Percentiles rank a stretch among this genome's conserved stretches.
phyloP scores from a whole-genome alignment of 2,797 vertebrate species.

The Crocodylus rhombifer region DNA sequence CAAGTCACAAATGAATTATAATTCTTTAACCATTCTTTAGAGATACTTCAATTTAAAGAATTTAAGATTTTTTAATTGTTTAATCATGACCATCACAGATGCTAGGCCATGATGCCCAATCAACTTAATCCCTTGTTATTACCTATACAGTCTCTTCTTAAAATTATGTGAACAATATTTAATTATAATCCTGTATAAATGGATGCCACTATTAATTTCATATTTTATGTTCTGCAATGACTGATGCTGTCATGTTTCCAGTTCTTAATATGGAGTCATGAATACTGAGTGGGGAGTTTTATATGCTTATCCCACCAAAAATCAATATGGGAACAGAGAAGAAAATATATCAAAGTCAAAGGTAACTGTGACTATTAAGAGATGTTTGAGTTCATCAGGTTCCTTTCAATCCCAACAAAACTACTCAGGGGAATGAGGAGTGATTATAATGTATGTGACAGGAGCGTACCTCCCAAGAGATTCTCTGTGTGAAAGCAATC shows the following conservation, averaged over 20 bases:
- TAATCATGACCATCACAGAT: background rate
- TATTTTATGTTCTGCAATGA: background rate
- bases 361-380: background rate
- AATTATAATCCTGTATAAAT: background rate
- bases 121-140: too few relatives aligned
- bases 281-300: background rate
- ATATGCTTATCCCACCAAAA: background rate
- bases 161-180: background rate
- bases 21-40: background rate
- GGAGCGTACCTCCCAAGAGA: background rate
- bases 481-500: background rate
- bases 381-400: background rate
- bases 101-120: background rate
- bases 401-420: constrained; percentile 29
- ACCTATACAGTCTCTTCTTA: background rate
- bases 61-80: too few relatives aligned
- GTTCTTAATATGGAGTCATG: background rate
- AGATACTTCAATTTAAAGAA: too few relatives aligned
- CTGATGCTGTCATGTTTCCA: background rate
- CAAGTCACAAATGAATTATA: background rate
- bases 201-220: background rate
- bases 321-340: background rate
- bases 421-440: background rate
- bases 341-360: background rate
- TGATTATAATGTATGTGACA: background rate